A percentile compares a stretch with the other conserved stretches of the same genome.
Conservation (phyloP, 2,888 invertebrate genomes). For the Pterostichus niger region DNA sequence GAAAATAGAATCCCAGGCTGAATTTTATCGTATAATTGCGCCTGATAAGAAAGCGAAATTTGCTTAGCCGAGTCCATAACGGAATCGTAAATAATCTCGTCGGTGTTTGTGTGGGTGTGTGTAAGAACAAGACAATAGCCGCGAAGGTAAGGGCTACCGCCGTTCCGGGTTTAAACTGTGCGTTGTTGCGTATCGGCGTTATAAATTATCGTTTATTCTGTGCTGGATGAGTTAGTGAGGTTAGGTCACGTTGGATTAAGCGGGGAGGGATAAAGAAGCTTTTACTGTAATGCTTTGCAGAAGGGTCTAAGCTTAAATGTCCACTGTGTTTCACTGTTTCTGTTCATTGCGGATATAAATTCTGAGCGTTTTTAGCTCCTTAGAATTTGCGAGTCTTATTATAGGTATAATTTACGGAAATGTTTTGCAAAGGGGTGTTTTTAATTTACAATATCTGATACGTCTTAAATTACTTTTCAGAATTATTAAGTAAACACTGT, state of each 20-base stretch:
- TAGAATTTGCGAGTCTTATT: conserved; percentile 31
- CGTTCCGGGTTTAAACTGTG: conserved; percentile 40
- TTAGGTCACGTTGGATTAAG: conserved; percentile 56
- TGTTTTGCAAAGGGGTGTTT: not conserved
- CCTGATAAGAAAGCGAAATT: conserved; percentile 10
- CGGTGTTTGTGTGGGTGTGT: not conserved
- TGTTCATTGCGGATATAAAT: conserved; percentile 51
- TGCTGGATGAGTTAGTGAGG: conserved; percentile 52
- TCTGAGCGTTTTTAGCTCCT: conserved; percentile 37
- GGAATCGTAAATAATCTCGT: conserved; percentile 23
- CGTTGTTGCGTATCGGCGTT: conserved; percentile 53
- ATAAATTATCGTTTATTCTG: conserved; percentile 57
- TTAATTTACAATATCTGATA: conserved; percentile 12
- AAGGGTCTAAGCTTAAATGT: conserved; percentile 57
- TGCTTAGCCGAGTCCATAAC: conserved; percentile 6
- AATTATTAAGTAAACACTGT: no score
- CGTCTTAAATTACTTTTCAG: no score
- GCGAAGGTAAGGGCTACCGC: conserved; percentile 13
- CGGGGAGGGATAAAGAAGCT: conserved; percentile 45
- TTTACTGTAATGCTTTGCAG: conserved; percentile 56
- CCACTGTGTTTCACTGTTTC: conserved; percentile 26
- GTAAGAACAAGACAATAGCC: conserved; percentile 43
- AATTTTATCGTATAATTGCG: conserved; percentile 39
- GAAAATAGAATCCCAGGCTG: conserved; percentile 9
- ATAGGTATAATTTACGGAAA: conserved; percentile 9